A percentile compares a stretch with the other conserved stretches of the same genome.
Conservation (phyloP, 2,797 vertebrate genomes). For the Cuniculus paca region DNA sequence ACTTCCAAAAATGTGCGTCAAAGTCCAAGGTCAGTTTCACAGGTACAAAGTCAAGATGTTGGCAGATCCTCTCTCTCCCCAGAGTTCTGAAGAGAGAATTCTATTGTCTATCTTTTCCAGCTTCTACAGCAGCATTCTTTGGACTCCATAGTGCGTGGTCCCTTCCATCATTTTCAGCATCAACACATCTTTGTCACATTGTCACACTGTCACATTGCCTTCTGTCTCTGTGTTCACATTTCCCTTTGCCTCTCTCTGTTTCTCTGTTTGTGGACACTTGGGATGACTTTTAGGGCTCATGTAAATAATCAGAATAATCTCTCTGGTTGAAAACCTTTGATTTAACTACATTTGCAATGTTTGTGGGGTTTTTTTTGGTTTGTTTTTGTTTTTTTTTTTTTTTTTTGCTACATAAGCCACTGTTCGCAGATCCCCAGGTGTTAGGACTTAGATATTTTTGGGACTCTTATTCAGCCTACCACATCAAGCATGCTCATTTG, state of each 20-base stretch:
- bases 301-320: not conserved
- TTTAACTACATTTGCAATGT: not conserved
- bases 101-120: not conserved
- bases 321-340: not conserved
- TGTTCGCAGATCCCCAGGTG: not conserved
- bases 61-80: not conserved
- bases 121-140: not conserved
- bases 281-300: not conserved
- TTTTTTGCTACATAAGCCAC: not conserved
- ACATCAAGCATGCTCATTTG: not conserved
- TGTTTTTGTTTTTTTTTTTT: too few species aligned
- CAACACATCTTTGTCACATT: not conserved
- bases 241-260: not conserved
- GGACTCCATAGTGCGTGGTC: not conserved
- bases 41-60: not conserved
- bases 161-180: not conserved
- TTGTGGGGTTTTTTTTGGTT: too few species aligned
- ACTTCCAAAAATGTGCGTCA: not conserved
- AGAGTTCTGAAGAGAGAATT: not conserved
- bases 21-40: not conserved
- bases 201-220: not conserved
- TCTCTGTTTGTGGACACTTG: not conserved
- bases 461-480: not conserved
- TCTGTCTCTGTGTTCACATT: not conserved
- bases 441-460: not conserved